Evolutionary conservation across 1,140 invertebrate species (phyloP).

Genomic region (Maniola jurtina): DNA sequence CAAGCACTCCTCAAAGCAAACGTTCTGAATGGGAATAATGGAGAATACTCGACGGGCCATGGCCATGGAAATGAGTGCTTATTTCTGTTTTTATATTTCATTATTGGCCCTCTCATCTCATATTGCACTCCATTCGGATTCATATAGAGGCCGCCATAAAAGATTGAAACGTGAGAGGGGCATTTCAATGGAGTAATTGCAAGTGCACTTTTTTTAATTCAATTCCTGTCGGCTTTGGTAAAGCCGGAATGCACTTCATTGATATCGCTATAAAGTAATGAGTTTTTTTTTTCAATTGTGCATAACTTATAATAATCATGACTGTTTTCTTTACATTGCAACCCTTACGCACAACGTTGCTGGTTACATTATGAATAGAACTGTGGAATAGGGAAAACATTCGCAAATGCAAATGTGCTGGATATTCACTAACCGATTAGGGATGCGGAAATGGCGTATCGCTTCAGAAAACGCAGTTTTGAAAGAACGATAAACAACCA

Average conservation of each 20-base stretch:
- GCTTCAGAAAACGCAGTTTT: too few relatives aligned
- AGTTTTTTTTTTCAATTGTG: constrained; percentile 57
- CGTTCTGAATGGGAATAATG: constrained; percentile 67
- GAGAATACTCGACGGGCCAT: constrained; percentile 59
- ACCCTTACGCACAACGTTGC: neutral
- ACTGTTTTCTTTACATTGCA: constrained; percentile 15
- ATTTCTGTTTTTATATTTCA: constrained; percentile 77
- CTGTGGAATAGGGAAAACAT: too few relatives aligned
- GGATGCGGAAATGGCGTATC: too few relatives aligned
- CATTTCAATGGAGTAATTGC: constrained; percentile 76
- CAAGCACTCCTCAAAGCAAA: constrained; percentile 65
- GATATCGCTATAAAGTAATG: constrained; percentile 75
- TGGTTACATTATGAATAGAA: neutral
- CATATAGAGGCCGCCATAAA: constrained; percentile 75
- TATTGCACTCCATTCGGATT: constrained; percentile 73
- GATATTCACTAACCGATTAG: too few relatives aligned
- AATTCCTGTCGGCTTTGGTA: constrained; percentile 70
- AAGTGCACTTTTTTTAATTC: constrained; percentile 74
- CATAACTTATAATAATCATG: constrained; percentile 27
- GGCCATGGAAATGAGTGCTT: constrained; percentile 66
- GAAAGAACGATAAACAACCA: too few relatives aligned
- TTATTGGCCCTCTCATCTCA: constrained; percentile 76
- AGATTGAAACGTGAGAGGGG: constrained; percentile 75
- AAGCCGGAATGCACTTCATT: constrained; percentile 73
- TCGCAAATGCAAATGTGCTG: too few relatives aligned